A percentile compares a stretch with the other conserved stretches of the same genome.
phyloP scores from a whole-genome alignment of 2,113 vertebrate genomes.

The Prietella phreatophila region DNA sequence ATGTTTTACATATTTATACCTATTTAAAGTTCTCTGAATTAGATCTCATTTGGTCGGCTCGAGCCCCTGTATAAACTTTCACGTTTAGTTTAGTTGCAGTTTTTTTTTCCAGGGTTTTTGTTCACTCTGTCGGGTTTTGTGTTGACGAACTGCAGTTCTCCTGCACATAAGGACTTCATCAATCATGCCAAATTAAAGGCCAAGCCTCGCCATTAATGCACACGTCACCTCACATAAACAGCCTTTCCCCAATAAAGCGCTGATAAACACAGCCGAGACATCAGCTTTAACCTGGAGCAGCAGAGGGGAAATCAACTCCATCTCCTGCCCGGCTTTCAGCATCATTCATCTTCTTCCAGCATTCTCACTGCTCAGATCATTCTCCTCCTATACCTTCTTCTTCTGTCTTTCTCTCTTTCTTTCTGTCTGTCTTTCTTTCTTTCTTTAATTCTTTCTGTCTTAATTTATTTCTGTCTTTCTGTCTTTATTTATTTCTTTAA shows the following conservation, averaged over 20 bases:
- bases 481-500: too few relatives aligned
- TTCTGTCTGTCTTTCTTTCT: too few relatives aligned
- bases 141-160: slow-evolving; percentile 86
- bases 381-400: background rate
- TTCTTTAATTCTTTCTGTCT: too few relatives aligned
- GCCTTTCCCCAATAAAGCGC: slow-evolving; percentile 52
- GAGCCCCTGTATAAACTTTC: background rate
- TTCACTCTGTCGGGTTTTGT: slow-evolving; percentile 67
- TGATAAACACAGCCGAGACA: slow-evolving; percentile 40
- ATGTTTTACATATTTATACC: background rate
- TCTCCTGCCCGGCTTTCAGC: background rate
- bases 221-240: slow-evolving; percentile 73
- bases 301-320: slow-evolving; percentile 39
- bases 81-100: background rate
- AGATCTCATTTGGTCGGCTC: background rate
- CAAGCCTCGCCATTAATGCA: slow-evolving; percentile 74
- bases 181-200: slow-evolving; percentile 89
- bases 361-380: background rate
- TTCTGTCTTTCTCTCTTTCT: too few relatives aligned
- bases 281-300: background rate
- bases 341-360: background rate
- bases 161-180: slow-evolving; percentile 80
- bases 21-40: background rate
- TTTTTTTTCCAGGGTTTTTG: slow-evolving; percentile 34
- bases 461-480: too few relatives aligned